These are phyloP conservation scores for Brachirus orientalis DNA, from an alignment of 2,113 vertebrate genomes.

Conservation along the genomic window DNA sequence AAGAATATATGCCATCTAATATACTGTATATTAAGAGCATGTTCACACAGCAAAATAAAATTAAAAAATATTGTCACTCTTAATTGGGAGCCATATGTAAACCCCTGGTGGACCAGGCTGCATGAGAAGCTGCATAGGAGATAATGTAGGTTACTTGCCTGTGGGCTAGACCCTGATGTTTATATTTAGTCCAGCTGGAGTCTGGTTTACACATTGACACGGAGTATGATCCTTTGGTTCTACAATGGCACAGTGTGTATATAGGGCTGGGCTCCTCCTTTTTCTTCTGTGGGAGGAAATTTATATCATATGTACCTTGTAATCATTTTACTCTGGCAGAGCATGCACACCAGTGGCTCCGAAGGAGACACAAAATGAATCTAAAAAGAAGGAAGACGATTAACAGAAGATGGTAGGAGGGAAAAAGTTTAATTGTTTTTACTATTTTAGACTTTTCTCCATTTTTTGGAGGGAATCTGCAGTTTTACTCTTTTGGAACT, in stretches of 20 bases:
- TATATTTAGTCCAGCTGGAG: slow-evolving; percentile 85
- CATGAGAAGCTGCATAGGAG: background rate
- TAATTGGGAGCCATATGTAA: background rate
- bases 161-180: slow-evolving; percentile 80
- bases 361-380: background rate
- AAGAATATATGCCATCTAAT: too few relatives aligned
- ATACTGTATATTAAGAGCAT: too few relatives aligned
- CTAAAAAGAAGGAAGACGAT: background rate
- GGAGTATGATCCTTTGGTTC: slow-evolving; percentile 81
- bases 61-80: background rate
- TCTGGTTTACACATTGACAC: slow-evolving; percentile 83
- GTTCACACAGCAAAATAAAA: too few relatives aligned
- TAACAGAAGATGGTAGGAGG: background rate
- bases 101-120: background rate
- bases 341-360: background rate
- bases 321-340: background rate
- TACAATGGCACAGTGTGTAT: slow-evolving; percentile 86
- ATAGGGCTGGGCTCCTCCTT: slow-evolving; percentile 66
- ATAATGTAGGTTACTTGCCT: slow-evolving; percentile 79
- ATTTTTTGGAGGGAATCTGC: background rate
- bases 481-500: background rate
- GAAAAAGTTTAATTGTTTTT: background rate
- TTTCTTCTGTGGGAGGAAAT: slow-evolving; percentile 57
- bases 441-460: background rate
- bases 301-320: background rate